Evolutionary conservation across 64 coral and sea anemone species (phyloP).

Genomic region (Stichodactyla mertensii): DNA sequence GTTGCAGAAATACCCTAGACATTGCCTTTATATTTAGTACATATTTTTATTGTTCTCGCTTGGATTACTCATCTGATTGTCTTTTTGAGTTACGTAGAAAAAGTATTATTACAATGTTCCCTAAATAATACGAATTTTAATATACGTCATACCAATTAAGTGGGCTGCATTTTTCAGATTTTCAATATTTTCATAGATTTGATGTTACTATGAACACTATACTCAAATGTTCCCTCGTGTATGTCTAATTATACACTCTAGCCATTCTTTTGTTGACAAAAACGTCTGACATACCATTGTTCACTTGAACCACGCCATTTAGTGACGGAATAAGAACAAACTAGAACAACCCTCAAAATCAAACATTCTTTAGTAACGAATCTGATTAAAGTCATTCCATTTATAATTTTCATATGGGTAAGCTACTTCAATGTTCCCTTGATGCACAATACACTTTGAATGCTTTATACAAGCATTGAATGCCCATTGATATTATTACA

Average conservation of each 20-base stretch:
- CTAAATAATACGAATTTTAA: not conserved
- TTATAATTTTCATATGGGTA: not conserved
- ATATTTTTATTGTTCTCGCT: not conserved
- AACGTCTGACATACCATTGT: not conserved
- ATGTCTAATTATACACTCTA: not conserved
- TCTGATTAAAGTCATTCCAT: not conserved
- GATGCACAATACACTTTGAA: too few relatives aligned
- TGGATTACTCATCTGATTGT: not conserved
- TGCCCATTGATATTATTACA: not conserved
- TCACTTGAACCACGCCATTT: not conserved
- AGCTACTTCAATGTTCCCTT: not conserved
- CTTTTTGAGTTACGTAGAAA: not conserved
- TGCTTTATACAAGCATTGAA: not conserved
- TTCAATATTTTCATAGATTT: not conserved
- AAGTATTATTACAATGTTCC: not conserved
- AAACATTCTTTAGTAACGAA: not conserved
- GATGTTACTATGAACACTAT: not conserved
- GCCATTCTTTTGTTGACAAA: not conserved
- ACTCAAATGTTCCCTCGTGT: not conserved
- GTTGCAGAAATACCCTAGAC: not conserved
- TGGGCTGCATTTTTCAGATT: slow-evolving; percentile 8
- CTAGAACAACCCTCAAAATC: not conserved
- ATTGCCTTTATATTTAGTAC: not conserved
- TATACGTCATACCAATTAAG: not conserved
- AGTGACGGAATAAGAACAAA: not conserved